Evolutionary conservation across 2,888 invertebrate species (phyloP).

Genomic region (Erebia ligea): DNA sequence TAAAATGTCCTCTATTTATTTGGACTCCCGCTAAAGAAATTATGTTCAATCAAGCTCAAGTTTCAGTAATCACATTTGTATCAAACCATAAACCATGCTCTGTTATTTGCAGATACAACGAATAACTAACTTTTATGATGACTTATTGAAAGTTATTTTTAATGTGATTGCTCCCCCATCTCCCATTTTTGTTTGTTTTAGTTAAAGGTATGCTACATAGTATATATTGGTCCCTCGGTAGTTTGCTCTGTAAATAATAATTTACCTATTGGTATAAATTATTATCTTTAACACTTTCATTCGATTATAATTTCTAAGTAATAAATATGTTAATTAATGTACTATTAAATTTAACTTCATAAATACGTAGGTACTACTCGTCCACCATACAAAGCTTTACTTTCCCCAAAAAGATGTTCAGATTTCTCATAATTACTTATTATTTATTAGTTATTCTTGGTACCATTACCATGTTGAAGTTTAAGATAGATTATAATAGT

Average conservation of each 20-base stretch:
- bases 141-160: conserved; percentile 41
- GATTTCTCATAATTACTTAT: too few relatives aligned
- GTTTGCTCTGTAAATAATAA: neutral
- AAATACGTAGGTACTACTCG: too few relatives aligned
- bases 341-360: too few relatives aligned
- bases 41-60: neutral
- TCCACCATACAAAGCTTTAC: too few relatives aligned
- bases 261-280: neutral
- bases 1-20: neutral
- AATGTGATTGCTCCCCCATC: conserved; percentile 23
- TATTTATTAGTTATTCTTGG: neutral
- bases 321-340: too few relatives aligned
- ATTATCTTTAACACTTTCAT: too few relatives aligned
- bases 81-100: conserved; percentile 18
- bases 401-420: too few relatives aligned
- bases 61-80: neutral
- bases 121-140: conserved; percentile 49
- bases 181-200: conserved; percentile 29
- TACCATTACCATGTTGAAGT: neutral
- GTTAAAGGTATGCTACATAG: conserved; percentile 28
- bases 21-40: neutral
- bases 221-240: neutral
- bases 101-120: conserved; percentile 55
- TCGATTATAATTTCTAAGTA: too few relatives aligned
- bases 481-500: neutral